phyloP scores from a whole-genome alignment of 92 coral and sea anemone genomes.

The Epizoanthus ramosus region DNA sequence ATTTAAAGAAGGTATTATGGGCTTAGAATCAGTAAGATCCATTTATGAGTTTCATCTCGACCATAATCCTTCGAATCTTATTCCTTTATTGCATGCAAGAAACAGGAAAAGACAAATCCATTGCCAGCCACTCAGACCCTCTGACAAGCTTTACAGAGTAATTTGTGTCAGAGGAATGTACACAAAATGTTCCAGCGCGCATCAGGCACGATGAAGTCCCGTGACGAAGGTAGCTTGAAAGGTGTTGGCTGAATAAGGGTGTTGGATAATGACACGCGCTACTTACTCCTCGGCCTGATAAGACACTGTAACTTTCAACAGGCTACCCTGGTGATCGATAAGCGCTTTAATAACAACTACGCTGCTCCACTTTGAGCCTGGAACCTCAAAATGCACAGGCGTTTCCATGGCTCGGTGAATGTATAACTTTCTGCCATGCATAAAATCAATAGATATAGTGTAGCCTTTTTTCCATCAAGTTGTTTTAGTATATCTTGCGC shows the following conservation, averaged over 20 bases:
- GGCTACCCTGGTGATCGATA: constrained; percentile 28
- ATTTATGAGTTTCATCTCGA: constrained; percentile 77
- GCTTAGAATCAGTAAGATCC: constrained; percentile 64
- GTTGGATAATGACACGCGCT: constrained; percentile 21
- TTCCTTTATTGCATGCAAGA: constrained; percentile 54
- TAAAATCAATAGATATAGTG: neutral
- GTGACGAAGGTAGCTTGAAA: constrained; percentile 3
- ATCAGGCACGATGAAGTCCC: constrained; percentile 13
- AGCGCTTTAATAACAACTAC: constrained; percentile 12
- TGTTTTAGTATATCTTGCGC: neutral
- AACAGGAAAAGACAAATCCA: constrained; percentile 83
- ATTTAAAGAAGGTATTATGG: constrained; percentile 59
- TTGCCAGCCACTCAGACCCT: constrained; percentile 30
- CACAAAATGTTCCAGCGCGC: constrained; percentile 37
- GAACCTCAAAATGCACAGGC: neutral
- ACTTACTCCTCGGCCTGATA: constrained; percentile 28
- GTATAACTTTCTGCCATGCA: neutral
- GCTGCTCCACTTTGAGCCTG: neutral
- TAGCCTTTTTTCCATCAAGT: neutral
- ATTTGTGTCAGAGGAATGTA: constrained; percentile 44
- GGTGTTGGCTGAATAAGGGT: constrained; percentile 5
- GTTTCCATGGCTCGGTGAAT: neutral
- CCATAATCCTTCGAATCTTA: constrained; percentile 61
- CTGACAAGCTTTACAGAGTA: constrained; percentile 36
- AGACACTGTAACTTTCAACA: constrained; percentile 40